Base-by-base conservation (phyloP, 2,888 invertebrate genomes). In the Andrena bicolor region DNA sequence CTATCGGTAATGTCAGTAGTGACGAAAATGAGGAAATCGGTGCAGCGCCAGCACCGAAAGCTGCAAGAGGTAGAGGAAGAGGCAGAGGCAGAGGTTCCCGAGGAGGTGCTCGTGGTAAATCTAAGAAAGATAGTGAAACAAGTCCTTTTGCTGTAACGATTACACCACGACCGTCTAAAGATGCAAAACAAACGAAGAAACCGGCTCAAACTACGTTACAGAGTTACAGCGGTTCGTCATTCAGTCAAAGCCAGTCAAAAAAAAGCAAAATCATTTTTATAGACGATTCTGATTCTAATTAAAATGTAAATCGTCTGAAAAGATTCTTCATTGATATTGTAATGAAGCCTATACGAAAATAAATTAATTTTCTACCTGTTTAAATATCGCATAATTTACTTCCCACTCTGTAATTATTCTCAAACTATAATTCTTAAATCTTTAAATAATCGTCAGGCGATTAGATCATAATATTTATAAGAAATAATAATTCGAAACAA, bases 231-330 rank as follows among this genome's bases (percentile, higher is more conserved):
- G 10, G 1, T 30, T 8, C 26, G 8, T 26, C 56, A 20, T 1
- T 5, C 2, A 28, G 6, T 6, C 49, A 6, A 56, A 7, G 0
- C 2, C 53, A 65, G 1, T 5, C 7, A 13, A 2, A 6, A 8
- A 1, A 0, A 6, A 16, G 10, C 1, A 0, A 26, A 0, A 0
- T 49, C 2, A 2, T 30, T 4, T 0, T 63, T 4, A 7, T 63
- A 49, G 30, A 51, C 16, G 80, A 80, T 64, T 82, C 76, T 7
- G 71, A 80, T 68, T 82, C 76, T 7, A 51, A 80, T 68, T 82
- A 48, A 82, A 26, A 23, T 51, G 16, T 49, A 48, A 30, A 60
- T 66, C 4, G 13, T 30, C 8, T 26, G 8, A 69, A n/a, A 16
- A 32, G 1, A 32, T 56, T 23, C 8, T 1, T 66, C 0, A 26